Conservation (phyloP, 2,888 invertebrate genomes). For the Conistra vaccinii region DNA sequence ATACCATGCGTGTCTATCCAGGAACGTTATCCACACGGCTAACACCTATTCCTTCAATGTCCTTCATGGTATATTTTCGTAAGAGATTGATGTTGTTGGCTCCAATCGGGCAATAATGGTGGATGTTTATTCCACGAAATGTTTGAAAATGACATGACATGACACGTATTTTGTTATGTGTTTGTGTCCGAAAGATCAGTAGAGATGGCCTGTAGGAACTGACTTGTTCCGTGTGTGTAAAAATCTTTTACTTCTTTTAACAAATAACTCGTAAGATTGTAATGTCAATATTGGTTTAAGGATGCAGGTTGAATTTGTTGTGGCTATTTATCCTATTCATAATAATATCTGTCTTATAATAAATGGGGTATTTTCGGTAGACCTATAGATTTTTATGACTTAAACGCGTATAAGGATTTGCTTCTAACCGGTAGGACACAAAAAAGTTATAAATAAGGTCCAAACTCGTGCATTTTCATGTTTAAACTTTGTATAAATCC, state of each 20-base stretch:
- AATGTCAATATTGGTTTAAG: neutral
- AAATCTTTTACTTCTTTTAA: conserved; percentile 1
- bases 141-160: conserved; percentile 44
- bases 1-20: conserved; percentile 8
- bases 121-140: conserved; percentile 36
- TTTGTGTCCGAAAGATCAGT: conserved; percentile 18
- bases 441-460: neutral
- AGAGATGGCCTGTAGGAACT: neutral
- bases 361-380: neutral
- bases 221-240: neutral
- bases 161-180: conserved; percentile 12
- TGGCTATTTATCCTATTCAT: neutral
- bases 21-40: conserved; percentile 3
- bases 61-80: conserved; percentile 35
- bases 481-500: conserved; percentile 19
- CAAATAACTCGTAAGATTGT: neutral
- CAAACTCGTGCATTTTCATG: neutral
- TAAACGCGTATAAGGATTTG: neutral
- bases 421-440: neutral
- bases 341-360: neutral
- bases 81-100: conserved; percentile 20
- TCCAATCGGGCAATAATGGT: conserved; percentile 28
- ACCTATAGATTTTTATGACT: neutral
- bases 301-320: neutral
- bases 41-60: conserved; percentile 19